Evolutionary conservation across 2,113 vertebrate genomes (phyloP).

Genomic region (Marcusenius ussheri): DNA sequence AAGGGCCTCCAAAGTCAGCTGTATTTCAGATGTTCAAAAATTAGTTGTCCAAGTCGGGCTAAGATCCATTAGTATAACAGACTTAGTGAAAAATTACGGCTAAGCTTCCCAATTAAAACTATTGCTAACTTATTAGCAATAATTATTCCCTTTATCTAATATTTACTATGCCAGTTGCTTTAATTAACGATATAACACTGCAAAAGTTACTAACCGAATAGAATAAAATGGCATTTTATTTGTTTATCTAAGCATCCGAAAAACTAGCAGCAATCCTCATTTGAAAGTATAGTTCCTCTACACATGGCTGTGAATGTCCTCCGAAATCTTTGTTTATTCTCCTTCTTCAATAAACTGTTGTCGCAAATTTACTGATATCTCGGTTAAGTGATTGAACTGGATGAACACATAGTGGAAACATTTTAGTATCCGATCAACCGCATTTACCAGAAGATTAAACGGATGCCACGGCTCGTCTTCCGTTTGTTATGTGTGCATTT

Average conservation of each 20-base stretch:
- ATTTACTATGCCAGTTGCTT: not conserved
- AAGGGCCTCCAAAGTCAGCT: not conserved
- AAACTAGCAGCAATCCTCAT: not conserved
- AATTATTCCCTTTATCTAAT: not conserved
- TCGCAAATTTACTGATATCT: not conserved
- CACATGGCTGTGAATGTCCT: not conserved
- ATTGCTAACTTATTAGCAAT: not conserved
- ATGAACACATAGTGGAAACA: not conserved
- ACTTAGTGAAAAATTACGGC: not conserved
- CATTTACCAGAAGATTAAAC: not conserved
- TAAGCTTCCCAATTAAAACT: not conserved
- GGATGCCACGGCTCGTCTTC: not conserved
- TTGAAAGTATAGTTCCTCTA: not conserved
- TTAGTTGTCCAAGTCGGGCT: not conserved
- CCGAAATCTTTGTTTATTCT: not conserved
- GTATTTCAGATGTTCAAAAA: not conserved
- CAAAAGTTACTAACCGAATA: not conserved
- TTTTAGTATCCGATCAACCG: not conserved
- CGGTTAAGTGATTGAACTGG: not conserved
- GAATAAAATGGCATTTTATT: not conserved
- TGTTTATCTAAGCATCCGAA: not conserved
- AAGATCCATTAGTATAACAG: not conserved
- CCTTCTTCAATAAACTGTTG: not conserved
- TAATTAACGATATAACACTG: not conserved
- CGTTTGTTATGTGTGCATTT: slow-evolving; percentile 15